Percentiles rank a stretch among this genome's conserved stretches.
Evolutionary conservation across 2,797 vertebrate species (phyloP).

Genomic region (Epinephelus awoara): DNA sequence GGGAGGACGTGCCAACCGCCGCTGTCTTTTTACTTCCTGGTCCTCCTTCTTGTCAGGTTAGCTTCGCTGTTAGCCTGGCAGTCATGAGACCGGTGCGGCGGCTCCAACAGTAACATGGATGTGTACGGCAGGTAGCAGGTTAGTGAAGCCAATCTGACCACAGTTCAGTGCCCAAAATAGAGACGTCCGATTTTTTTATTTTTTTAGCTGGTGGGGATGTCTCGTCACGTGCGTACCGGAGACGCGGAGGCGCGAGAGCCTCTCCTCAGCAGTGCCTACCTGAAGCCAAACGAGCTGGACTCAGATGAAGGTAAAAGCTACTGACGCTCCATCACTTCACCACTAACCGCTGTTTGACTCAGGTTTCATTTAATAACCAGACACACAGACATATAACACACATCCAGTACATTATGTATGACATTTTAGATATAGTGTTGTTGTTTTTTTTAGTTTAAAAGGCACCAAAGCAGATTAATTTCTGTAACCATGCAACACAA

Average conservation of each 20-base stretch:
- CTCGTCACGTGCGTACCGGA: constrained; percentile 43
- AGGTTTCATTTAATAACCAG: background rate
- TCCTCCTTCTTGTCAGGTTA: constrained; percentile 66
- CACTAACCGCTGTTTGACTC: background rate
- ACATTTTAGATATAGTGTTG: too few relatives aligned
- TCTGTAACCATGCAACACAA: too few relatives aligned
- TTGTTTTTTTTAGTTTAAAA: too few relatives aligned
- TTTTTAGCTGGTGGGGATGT: constrained; percentile 37
- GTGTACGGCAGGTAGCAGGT: background rate
- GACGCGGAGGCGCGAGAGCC: constrained; percentile 70
- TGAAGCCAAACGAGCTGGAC: constrained; percentile 40
- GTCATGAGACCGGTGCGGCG: constrained; percentile 41
- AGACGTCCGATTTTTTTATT: background rate
- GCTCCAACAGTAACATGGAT: background rate
- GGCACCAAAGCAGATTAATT: too few relatives aligned
- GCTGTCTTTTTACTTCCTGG: constrained; percentile 76
- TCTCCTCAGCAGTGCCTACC: constrained; percentile 59
- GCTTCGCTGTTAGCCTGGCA: constrained; percentile 47
- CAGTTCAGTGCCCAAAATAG: background rate
- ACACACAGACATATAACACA: background rate
- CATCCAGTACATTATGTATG: too few relatives aligned
- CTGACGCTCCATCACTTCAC: background rate
- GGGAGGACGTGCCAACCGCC: constrained; percentile 34
- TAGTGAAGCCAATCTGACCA: background rate
- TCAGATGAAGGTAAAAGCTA: constrained; percentile 73